These are phyloP conservation scores for Mobula birostris DNA, from an alignment of 2,113 vertebrate genomes.

Conservation along the genomic window DNA sequence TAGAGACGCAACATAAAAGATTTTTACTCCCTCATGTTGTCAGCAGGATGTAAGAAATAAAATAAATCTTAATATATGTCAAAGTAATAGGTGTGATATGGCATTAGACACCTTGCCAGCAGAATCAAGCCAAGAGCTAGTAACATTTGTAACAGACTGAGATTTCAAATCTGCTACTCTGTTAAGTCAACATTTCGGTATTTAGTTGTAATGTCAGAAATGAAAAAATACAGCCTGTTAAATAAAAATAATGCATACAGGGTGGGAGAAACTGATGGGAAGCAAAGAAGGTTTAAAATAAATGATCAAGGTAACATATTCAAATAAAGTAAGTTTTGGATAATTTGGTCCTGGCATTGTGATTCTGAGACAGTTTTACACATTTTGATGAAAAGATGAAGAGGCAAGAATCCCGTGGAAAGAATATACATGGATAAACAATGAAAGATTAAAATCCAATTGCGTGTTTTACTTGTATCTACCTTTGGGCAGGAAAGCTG, in stretches of 20 bases:
- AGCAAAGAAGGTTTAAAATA: neutral
- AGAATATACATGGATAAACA: neutral
- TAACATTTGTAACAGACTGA: neutral
- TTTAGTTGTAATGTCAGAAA: neutral
- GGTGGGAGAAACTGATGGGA: neutral
- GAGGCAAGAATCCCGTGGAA: neutral
- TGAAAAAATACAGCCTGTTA: neutral
- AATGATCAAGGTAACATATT: neutral
- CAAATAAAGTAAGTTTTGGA: neutral
- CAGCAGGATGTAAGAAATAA: too few relatives aligned
- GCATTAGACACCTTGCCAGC: neutral
- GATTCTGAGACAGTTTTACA: neutral
- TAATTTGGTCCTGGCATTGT: neutral
- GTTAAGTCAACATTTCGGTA: neutral
- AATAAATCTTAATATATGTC: too few relatives aligned
- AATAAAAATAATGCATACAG: neutral
- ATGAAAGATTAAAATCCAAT: neutral
- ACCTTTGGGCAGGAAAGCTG: slow-evolving; percentile 61
- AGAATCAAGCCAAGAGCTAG: neutral
- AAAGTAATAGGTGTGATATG: neutral
- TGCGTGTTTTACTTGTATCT: neutral
- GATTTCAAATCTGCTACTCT: neutral
- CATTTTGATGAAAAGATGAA: neutral
- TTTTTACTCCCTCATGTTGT: too few relatives aligned
- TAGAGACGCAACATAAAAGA: too few relatives aligned